Evolutionary conservation across 2,113 vertebrate genomes (phyloP), one percentile per base, ranked within the genome.

Genomic region (Atrichornis clamosus): DNA sequence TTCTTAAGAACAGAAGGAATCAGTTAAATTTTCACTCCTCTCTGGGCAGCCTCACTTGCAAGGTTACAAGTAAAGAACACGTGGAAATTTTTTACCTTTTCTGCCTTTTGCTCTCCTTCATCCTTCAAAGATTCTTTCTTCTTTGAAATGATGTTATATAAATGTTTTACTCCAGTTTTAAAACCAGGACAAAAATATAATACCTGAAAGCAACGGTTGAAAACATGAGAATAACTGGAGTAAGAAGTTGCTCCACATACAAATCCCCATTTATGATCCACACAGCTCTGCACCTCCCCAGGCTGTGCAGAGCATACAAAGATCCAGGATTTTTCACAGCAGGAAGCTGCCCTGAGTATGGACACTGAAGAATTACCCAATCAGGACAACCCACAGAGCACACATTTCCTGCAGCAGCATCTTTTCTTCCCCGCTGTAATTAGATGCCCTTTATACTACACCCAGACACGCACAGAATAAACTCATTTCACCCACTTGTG

Each of bases 171-270:
- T 92, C 99, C 99, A 84, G 98, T 98, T 98, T 98, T 99, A 98
- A 99, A 99, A 53, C 99, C 99, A 87, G 99, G 99, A 91, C 99
- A 99, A 95, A 99, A 99, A 97, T 99, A 99, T 26, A 99, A 97
- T 55, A 99, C 99, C 99, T 99, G 93, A 47, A 95, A 62, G 37
- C 60, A 92, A 73, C 33, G 95, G 87, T 91, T 91, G 46, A 83
- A 86, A 94, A 95, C 11, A 55, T 33, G 3, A 93, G n/a, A 80
- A 44, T 24, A 63, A 90, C 2, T 2, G 7, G 13, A 67, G 10
- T 24, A 42, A 50, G 30, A 74, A 70, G 11, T 37, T 46, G 35
- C 37, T 69, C 49, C 47, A 21, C 7, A 5, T 7, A 49, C 13
- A 7, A 7, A 24, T 14, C 50, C 53, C 46, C 22, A 8, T 44